Conservation (phyloP, 2,113 vertebrate genomes). For the Cynocephalus volans region DNA sequence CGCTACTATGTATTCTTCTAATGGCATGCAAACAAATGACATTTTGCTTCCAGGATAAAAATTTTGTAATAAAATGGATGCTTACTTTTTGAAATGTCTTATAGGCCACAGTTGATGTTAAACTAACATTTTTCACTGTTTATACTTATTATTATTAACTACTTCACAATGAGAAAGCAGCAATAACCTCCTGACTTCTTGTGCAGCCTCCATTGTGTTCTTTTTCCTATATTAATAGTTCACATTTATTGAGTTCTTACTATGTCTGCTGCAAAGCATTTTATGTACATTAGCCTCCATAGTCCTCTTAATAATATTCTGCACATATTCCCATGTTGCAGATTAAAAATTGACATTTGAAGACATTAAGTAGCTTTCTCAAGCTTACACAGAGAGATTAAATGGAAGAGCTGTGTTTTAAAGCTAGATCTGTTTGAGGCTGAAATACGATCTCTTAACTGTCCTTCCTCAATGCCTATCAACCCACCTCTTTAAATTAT, state of each 20-base stretch:
- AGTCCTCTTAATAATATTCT: not conserved
- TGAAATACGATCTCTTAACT: not conserved
- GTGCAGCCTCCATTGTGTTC: not conserved
- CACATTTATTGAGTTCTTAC: not conserved
- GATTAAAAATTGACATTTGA: not conserved
- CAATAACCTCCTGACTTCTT: not conserved
- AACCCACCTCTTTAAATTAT: not conserved
- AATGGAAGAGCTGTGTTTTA: not conserved
- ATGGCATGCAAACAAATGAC: not conserved
- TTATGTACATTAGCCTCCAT: not conserved
- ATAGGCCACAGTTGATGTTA: not conserved
- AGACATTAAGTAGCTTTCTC: not conserved
- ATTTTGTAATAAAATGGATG: not conserved
- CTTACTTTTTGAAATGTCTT: not conserved
- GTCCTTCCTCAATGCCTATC: not conserved
- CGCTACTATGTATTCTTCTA: not conserved
- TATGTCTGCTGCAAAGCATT: not conserved
- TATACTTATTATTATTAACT: not conserved
- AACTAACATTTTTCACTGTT: not conserved
- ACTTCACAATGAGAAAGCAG: not conserved
- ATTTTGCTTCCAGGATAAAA: not conserved
- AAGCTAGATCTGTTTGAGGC: not conserved
- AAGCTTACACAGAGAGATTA: not conserved
- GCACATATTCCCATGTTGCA: not conserved
- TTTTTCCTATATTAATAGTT: not conserved